phyloP scores from a whole-genome alignment of 1,140 invertebrate genomes.

The Diorhabda sublineata region DNA sequence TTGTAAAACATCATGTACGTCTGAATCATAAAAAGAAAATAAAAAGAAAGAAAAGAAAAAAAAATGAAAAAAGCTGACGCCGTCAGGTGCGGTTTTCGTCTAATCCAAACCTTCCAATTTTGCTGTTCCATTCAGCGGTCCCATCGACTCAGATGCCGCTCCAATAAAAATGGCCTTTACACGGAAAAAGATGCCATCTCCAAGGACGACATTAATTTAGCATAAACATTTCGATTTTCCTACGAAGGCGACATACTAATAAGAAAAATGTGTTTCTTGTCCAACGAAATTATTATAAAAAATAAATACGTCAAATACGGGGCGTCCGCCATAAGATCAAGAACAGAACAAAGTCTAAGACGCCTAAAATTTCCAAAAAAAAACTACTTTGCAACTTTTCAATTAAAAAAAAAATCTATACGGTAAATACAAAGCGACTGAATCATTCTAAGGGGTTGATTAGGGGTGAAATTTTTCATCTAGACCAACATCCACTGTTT shows the following conservation, averaged over 20 bases:
- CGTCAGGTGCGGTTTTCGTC: not conserved
- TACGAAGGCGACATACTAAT: not conserved
- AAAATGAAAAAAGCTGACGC: not conserved
- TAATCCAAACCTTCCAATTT: slow-evolving; percentile 1
- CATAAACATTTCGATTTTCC: not conserved
- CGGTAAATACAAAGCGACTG: too few relatives aligned
- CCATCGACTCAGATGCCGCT: not conserved
- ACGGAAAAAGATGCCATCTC: not conserved
- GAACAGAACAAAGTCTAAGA: too few relatives aligned
- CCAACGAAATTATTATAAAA: too few relatives aligned
- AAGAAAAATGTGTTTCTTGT: not conserved
- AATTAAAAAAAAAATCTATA: too few relatives aligned
- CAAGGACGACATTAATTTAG: not conserved
- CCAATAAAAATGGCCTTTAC: not conserved
- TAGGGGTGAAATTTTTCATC: too few relatives aligned
- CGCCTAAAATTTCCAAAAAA: too few relatives aligned
- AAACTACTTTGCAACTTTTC: too few relatives aligned
- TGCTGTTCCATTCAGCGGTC: slow-evolving; percentile 1
- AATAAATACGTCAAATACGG: too few relatives aligned
- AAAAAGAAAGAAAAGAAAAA: not conserved
- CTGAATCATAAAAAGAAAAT: not conserved
- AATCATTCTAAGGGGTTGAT: too few relatives aligned
- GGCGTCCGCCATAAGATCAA: too few relatives aligned
- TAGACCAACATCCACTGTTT: too few relatives aligned
- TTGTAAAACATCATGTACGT: slow-evolving; percentile 1